phyloP scores from a whole-genome alignment of 2,113 vertebrate species.

The Aplodontia rufa region DNA sequence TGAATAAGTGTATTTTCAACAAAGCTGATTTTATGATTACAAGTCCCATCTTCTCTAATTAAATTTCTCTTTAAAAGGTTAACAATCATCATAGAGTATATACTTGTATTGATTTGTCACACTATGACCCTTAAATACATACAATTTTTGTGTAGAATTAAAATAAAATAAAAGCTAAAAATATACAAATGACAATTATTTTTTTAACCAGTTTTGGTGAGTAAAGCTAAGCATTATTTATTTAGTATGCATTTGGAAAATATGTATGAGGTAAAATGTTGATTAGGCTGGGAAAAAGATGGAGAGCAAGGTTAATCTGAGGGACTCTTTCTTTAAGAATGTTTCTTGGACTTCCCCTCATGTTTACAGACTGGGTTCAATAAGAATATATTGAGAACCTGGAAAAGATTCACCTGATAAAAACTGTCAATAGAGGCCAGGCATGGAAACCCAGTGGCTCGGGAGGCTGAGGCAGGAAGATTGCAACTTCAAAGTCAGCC shows the following conservation, averaged over 20 bases:
- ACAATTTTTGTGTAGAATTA: neutral
- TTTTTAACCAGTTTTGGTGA: neutral
- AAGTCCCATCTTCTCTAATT: neutral
- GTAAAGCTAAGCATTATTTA: neutral
- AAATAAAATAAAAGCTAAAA: neutral
- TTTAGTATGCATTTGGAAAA: neutral
- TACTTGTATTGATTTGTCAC: neutral
- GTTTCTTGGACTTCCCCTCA: neutral
- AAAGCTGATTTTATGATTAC: neutral
- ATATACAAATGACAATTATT: neutral
- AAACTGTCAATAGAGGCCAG: neutral
- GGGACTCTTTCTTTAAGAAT: neutral
- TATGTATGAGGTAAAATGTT: neutral
- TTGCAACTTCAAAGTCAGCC: no score
- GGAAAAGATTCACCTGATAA: neutral
- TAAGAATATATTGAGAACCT: neutral
- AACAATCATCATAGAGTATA: neutral
- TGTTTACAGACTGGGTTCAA: neutral
- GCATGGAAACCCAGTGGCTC: no score
- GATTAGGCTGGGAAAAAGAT: neutral
- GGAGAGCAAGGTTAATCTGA: neutral
- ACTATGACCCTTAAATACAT: neutral
- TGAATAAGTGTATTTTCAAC: neutral
- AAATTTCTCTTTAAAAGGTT: neutral
- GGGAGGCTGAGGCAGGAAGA: no score